Evolutionary conservation across 1,140 invertebrate species (phyloP), one percentile per base, ranked within the genome.

Genomic region (Agrypnia vestita): DNA sequence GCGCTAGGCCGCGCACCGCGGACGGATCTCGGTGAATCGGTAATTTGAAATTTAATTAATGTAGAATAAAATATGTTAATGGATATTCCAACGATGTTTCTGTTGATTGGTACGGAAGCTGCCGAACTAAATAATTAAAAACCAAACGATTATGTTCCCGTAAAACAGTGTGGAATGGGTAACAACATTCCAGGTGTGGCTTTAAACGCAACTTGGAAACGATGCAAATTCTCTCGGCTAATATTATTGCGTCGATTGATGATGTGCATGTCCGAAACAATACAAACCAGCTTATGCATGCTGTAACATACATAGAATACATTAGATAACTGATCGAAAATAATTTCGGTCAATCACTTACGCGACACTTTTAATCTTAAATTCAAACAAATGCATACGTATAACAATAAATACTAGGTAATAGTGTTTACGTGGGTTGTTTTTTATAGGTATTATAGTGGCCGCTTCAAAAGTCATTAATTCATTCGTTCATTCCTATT

Each of bases 31-130:
- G 25, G 51, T 55, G 73, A 43, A 75, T 75, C 46, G 73, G 73
- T 75, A 59, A 75, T 75, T 75, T 44, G 15, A 75, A 75, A 75
- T 59, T 75, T 75, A 59, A 75, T 59, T 75, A 59, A 75, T 75
- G 53, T 75, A 75, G 73, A 75, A 59, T 75, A 75, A 75, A 75
- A 75, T 75, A 75, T 75, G 73, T 75, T 75, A 75, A 75, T 75
- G 69, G 69, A 69, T 49, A 69, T 35, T 55, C 69, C 13, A 55
- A 51, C 69, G 69, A 73, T 73, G 69, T 73, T 69, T 73, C 51
- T 15, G 47, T n/a, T 73, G 69, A 73, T 73, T 73, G 69, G 47
- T 73, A 51, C 69, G 69, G 69, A 73, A 53, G 69, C 69, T 44
- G 19, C 21, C 21, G 47, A 55, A 73, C 51, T 53, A 21, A 55